Evolutionary conservation across 2,113 vertebrate genomes (phyloP).

Genomic region (Platichthys stellatus): DNA sequence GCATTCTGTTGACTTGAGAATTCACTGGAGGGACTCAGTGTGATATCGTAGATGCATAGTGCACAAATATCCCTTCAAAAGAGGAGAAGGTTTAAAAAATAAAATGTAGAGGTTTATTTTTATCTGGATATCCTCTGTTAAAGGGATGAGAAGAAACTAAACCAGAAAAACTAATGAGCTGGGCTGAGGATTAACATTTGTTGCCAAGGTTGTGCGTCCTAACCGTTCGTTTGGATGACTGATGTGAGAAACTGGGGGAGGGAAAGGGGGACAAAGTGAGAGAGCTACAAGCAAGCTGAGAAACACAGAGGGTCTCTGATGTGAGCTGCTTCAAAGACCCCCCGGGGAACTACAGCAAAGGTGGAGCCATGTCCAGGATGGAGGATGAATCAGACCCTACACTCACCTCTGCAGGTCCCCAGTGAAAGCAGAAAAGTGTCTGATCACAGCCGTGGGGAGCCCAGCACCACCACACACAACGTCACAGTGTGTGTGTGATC

Average conservation of each 20-base stretch:
- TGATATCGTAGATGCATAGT: background rate
- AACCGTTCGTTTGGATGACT: constrained; percentile 34
- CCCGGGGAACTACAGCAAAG: constrained; percentile 22
- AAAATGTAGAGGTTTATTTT: constrained; percentile 22
- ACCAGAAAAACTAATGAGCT: constrained; percentile 18
- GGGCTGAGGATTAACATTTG: constrained; percentile 11
- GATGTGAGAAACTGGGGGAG: background rate
- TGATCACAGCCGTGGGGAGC: constrained; percentile 56
- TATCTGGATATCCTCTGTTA: constrained; percentile 37
- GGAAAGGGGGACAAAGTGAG: constrained; percentile 10
- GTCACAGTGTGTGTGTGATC: constrained; percentile 9
- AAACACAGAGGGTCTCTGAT: constrained; percentile 44
- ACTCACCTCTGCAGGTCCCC: constrained; percentile 25
- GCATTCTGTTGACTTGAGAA: background rate
- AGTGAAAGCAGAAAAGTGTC: constrained; percentile 29
- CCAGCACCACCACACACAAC: constrained; percentile 7
- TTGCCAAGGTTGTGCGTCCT: constrained; percentile 30
- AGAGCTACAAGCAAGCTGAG: constrained; percentile 32
- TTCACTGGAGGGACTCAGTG: constrained; percentile 9
- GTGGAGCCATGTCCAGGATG: constrained; percentile 32
- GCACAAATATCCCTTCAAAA: constrained; percentile 17
- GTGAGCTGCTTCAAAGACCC: constrained; percentile 53
- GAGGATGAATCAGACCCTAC: constrained; percentile 42
- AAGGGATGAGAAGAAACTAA: constrained; percentile 3
- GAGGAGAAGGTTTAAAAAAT: constrained; percentile 20